phyloP scores from a whole-genome alignment of 2,888 invertebrate species.

The Aleiodes alternator region DNA sequence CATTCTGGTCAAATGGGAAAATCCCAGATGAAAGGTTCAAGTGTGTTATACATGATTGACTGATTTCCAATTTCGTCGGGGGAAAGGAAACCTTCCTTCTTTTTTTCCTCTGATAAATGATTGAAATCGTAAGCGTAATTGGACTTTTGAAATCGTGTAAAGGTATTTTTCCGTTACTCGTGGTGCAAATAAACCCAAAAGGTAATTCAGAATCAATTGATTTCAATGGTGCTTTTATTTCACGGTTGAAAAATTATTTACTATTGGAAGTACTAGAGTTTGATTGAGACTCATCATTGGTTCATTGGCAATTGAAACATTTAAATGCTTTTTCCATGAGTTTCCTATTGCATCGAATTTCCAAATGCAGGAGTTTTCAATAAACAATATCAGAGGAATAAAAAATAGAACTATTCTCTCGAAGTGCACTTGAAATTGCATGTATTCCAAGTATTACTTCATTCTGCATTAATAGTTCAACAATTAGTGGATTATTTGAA shows the following conservation, averaged over 20 bases:
- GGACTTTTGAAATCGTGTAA: background rate
- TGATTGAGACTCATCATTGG: slow-evolving; percentile 42
- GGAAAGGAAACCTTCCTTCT: too few relatives aligned
- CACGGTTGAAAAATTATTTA: slow-evolving; percentile 30
- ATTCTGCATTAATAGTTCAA: slow-evolving; percentile 27
- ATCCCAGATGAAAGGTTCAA: background rate
- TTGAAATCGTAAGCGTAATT: too few relatives aligned
- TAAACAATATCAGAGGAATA: slow-evolving; percentile 10
- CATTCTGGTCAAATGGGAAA: slow-evolving; percentile 5
- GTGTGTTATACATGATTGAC: background rate
- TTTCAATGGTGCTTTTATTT: background rate
- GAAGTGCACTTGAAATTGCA: background rate
- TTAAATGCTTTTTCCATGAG: slow-evolving; percentile 46
- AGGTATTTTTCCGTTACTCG: slow-evolving; percentile 7
- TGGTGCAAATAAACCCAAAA: slow-evolving; percentile 17
- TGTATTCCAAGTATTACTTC: slow-evolving; percentile 11
- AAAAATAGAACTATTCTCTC: background rate
- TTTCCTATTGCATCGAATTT: background rate
- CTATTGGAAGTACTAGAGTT: slow-evolving; percentile 18
- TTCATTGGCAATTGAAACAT: slow-evolving; percentile 49
- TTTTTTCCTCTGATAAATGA: too few relatives aligned
- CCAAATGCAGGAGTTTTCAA: background rate
- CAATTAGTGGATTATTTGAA: slow-evolving; percentile 11
- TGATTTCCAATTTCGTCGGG: too few relatives aligned
- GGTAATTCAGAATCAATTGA: slow-evolving; percentile 26